A percentile compares a stretch with the other conserved stretches of the same genome.
phyloP scores from a whole-genome alignment of 2,797 vertebrate genomes.

The Etheostoma nigrum region DNA sequence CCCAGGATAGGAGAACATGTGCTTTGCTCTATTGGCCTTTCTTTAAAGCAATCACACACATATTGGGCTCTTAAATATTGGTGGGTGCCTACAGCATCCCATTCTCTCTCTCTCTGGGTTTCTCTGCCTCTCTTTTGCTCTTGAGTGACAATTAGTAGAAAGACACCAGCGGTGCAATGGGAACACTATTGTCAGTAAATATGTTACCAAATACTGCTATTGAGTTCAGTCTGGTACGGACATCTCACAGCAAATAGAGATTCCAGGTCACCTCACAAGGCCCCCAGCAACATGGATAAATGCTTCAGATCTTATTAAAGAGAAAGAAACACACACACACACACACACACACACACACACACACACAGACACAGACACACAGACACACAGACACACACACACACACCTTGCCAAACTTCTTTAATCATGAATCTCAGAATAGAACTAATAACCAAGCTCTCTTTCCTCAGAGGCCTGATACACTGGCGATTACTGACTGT shows the following conservation, averaged over 20 bases:
- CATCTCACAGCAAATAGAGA: neutral
- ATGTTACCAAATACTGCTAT: neutral
- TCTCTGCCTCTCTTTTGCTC: too few relatives aligned
- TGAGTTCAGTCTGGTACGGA: constrained; percentile 13
- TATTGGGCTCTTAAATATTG: too few relatives aligned
- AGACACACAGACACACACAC: constrained; percentile 19
- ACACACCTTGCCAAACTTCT: constrained; percentile 29
- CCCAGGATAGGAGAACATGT: too few relatives aligned
- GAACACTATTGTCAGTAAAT: constrained; percentile 14
- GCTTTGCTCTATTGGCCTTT: too few relatives aligned
- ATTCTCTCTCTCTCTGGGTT: too few relatives aligned
- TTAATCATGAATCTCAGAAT: constrained; percentile 55
- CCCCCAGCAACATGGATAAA: neutral
- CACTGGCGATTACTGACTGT: constrained; percentile 24
- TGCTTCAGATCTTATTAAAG: constrained; percentile 21
- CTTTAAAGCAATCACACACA: too few relatives aligned
- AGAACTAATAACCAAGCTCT: constrained; percentile 53
- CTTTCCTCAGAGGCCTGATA: constrained; percentile 19
- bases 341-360: constrained; percentile 9
- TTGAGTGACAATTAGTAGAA: neutral
- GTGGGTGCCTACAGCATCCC: too few relatives aligned
- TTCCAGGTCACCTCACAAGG: constrained; percentile 25
- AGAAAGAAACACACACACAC: constrained; percentile 4
- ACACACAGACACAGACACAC: constrained; percentile 11
- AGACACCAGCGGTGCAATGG: neutral